phyloP scores from a whole-genome alignment of 2,888 invertebrate genomes.

The Eristalis intricaria region DNA sequence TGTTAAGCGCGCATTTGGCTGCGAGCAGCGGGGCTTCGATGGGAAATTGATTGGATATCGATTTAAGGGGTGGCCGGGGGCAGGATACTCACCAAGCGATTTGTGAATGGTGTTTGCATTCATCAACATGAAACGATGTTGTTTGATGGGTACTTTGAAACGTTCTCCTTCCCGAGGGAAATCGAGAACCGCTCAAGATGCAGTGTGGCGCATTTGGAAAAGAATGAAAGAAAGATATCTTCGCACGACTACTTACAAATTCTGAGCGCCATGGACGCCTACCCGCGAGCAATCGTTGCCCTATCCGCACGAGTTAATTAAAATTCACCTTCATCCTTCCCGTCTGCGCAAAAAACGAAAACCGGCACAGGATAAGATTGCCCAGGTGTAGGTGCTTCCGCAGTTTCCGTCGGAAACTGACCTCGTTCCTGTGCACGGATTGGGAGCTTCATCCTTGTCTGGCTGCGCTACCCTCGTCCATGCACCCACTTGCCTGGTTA shows the following conservation, averaged over 20 bases:
- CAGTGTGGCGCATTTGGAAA: background rate
- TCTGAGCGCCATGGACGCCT: too few species aligned
- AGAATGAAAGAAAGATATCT: background rate
- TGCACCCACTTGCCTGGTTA: background rate
- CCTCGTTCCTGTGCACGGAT: conserved; percentile 40
- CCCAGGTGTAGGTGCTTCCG: background rate
- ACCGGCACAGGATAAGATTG: too few species aligned
- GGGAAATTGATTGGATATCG: conserved; percentile 27
- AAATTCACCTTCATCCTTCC: conserved; percentile 54
- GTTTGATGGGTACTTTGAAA: background rate
- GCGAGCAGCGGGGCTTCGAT: background rate
- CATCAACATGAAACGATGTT: background rate
- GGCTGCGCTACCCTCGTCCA: conserved; percentile 1
- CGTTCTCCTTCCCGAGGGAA: background rate
- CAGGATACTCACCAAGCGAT: background rate
- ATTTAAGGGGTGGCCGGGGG: background rate
- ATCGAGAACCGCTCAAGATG: background rate
- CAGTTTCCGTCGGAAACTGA: conserved; percentile 46
- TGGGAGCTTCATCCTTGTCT: conserved; percentile 52
- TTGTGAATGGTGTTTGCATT: background rate
- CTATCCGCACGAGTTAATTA: conserved; percentile 43
- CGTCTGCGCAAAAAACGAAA: conserved; percentile 13
- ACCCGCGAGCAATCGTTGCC: background rate
- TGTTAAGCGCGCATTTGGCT: background rate
- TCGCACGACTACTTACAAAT: too few species aligned